Evolutionary conservation across 2,888 invertebrate genomes (phyloP).

Genomic region (Callimorpha dominula): DNA sequence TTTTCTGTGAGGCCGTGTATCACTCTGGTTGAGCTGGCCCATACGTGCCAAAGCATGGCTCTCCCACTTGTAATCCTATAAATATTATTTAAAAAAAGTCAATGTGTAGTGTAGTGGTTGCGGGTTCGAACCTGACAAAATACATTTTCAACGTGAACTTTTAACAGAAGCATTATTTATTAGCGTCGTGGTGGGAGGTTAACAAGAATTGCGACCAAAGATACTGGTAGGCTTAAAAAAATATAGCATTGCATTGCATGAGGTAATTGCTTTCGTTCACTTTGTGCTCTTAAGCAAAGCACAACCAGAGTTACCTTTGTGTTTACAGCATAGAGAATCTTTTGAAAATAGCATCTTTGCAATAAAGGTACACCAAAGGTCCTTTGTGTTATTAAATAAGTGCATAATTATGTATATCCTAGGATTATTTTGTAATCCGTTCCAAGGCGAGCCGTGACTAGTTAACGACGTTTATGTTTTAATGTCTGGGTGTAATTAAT

Average conservation of each 20-base stretch:
- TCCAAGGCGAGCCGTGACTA: no score
- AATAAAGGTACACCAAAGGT: not conserved
- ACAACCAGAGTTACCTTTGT: not conserved
- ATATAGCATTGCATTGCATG: not conserved
- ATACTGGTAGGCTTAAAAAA: not conserved
- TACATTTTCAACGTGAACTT: not conserved
- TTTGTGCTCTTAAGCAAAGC: not conserved
- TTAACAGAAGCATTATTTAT: not conserved
- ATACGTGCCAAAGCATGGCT: no score
- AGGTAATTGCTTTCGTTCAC: not conserved
- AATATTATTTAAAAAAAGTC: not conserved
- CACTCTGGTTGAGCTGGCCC: no score
- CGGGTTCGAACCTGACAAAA: not conserved
- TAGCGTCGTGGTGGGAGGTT: not conserved
- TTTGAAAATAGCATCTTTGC: not conserved
- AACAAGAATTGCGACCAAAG: not conserved
- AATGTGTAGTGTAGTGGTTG: not conserved
- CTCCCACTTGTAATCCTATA: not conserved
- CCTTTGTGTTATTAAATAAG: not conserved
- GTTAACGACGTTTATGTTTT: no score
- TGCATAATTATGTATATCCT: no score
- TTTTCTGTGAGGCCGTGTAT: no score
- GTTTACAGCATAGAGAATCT: not conserved
- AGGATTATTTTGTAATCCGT: no score
- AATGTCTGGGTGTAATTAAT: no score